These are phyloP conservation scores for Bombus difficillimus DNA, from an alignment of 1,140 invertebrate species.

Conservation along the genomic window DNA sequence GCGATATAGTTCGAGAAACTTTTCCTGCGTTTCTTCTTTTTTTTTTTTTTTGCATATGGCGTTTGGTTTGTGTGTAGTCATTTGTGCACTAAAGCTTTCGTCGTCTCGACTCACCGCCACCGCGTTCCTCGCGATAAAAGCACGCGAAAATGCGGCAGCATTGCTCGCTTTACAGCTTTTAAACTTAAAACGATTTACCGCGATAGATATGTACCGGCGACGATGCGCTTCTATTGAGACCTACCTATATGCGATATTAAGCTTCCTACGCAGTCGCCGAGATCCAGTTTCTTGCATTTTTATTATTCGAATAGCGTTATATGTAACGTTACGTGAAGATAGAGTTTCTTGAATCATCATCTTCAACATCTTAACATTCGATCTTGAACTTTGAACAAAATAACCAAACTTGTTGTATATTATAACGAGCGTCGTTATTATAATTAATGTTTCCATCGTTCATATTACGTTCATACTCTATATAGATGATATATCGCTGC, in stretches of 20 bases:
- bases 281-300: not conserved
- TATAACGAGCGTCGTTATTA: too few relatives aligned
- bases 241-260: not conserved
- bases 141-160: not conserved
- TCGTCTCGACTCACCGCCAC: not conserved
- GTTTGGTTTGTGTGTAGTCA: constrained; percentile 25
- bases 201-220: not conserved
- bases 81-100: constrained; percentile 5
- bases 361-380: too few relatives aligned
- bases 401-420: too few relatives aligned
- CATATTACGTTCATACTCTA: too few relatives aligned
- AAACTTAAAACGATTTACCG: constrained; percentile 32
- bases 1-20: constrained; percentile 7
- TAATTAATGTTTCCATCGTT: too few relatives aligned
- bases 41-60: not conserved
- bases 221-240: not conserved
- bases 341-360: too few relatives aligned
- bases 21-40: not conserved
- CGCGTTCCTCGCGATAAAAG: constrained; percentile 27
- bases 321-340: not conserved
- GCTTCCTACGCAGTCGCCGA: not conserved
- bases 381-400: too few relatives aligned
- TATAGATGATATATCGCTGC: too few relatives aligned
- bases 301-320: not conserved
- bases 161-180: constrained; percentile 17